Evolutionary conservation across 1,140 invertebrate genomes (phyloP).

Genomic region (Ridgeia piscesae): DNA sequence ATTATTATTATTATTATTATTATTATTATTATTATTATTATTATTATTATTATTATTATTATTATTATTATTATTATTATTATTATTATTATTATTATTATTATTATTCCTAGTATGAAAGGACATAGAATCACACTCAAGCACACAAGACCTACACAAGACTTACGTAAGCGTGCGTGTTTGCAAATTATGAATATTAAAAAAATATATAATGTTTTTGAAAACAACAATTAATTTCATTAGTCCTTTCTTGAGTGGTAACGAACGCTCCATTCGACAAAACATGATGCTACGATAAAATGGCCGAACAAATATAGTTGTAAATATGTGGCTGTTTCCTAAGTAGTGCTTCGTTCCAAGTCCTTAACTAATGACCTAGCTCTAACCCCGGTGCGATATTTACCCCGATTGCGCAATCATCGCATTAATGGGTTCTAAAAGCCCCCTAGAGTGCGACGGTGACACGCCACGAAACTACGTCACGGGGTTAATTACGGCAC

Average conservation of each 20-base stretch:
- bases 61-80: too few relatives aligned
- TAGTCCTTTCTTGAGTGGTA: not conserved
- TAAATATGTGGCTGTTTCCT: not conserved
- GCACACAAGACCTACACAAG: too few relatives aligned
- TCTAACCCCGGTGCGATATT: not conserved
- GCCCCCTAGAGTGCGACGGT: not conserved
- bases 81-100: too few relatives aligned
- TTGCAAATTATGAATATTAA: too few relatives aligned
- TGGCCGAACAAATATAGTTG: not conserved
- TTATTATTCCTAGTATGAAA: too few relatives aligned
- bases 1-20: too few relatives aligned
- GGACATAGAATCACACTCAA: too few relatives aligned
- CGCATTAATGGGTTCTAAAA: not conserved
- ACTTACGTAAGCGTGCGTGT: too few relatives aligned
- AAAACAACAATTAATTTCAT: too few relatives aligned
- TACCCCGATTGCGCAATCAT: not conserved
- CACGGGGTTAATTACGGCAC: not conserved
- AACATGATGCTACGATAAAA: not conserved
- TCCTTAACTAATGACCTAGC: not conserved
- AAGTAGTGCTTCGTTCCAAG: not conserved
- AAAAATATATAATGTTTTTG: too few relatives aligned
- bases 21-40: too few relatives aligned
- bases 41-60: too few relatives aligned
- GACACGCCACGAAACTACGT: not conserved
- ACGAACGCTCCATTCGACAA: not conserved